These are phyloP conservation scores for Monopis laevigella DNA, from an alignment of 2,888 invertebrate species.

Conservation along the genomic window DNA sequence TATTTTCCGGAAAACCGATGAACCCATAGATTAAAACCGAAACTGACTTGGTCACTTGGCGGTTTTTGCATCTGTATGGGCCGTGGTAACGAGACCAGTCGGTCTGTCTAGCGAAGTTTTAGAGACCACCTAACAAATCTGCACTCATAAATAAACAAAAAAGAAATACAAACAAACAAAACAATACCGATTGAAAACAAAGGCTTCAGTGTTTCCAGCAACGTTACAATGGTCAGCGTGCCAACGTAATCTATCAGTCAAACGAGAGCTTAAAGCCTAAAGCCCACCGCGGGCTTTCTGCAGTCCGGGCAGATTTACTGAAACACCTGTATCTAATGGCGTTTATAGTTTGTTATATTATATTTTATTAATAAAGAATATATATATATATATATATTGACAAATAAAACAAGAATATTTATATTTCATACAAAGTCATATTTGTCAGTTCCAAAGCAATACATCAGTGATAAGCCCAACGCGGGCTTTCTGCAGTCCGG, in stretches of 20 bases:
- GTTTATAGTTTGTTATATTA: no score
- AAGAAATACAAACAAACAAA: neutral
- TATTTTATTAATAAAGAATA: no score
- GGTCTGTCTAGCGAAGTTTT: no score
- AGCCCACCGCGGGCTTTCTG: neutral
- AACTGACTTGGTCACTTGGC: no score
- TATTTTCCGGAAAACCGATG: no score
- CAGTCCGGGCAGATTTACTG: neutral
- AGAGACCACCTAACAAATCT: no score
- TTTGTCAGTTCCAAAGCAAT: neutral
- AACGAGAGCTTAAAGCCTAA: neutral
- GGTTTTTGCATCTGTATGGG: no score
- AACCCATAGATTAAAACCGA: no score
- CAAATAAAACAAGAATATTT: neutral
- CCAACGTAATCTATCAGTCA: slow-evolving; percentile 4
- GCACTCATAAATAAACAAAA: no score
- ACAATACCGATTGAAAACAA: neutral
- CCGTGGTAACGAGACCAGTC: no score
- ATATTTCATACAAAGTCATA: neutral
- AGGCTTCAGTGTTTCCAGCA: neutral
- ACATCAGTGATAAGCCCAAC: neutral
- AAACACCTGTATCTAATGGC: neutral
- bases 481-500: no score
- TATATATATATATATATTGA: no score
- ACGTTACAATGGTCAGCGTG: neutral